Evolutionary conservation across 2,797 vertebrate species (phyloP).

Genomic region (Selene dorsalis): DNA sequence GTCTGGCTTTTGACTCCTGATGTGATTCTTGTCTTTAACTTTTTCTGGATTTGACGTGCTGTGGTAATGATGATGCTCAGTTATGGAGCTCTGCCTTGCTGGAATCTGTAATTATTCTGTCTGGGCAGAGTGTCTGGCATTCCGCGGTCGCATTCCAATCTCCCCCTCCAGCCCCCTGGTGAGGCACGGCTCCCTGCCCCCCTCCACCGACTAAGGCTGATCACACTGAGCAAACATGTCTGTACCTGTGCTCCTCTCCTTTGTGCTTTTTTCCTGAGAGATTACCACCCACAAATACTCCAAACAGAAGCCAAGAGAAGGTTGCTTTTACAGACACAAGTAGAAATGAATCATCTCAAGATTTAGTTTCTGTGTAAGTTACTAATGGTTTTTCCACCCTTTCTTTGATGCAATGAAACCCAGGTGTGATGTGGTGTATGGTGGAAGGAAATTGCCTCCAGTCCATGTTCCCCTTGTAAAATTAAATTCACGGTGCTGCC

Average conservation of each 20-base stretch:
- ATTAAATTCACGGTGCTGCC: background rate
- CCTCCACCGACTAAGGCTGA: conserved; percentile 55
- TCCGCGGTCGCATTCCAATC: conserved; percentile 86
- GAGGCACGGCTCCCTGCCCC: conserved; percentile 76
- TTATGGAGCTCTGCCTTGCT: conserved; percentile 71
- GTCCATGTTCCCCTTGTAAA: conserved; percentile 4
- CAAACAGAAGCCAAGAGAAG: background rate
- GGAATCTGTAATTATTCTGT: conserved; percentile 85
- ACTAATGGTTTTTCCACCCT: background rate
- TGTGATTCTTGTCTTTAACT: conserved; percentile 5
- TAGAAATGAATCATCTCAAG: conserved; percentile 17
- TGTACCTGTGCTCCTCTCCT: conserved; percentile 72
- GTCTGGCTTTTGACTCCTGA: background rate
- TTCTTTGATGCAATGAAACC: conserved; percentile 34
- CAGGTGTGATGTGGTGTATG: conserved; percentile 35
- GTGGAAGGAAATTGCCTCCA: conserved; percentile 8
- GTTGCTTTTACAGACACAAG: background rate
- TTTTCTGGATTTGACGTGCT: conserved; percentile 66
- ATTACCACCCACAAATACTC: conserved; percentile 17
- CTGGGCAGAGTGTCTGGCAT: conserved; percentile 87
- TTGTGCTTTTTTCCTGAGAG: conserved; percentile 41
- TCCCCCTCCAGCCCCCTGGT: conserved; percentile 71
- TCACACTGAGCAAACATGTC: conserved; percentile 76
- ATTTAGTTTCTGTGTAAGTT: conserved; percentile 13
- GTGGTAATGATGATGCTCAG: conserved; percentile 75